These are phyloP conservation scores for Oxytorus armatus DNA, from an alignment of 2,888 invertebrate genomes.

Conservation along the genomic window DNA sequence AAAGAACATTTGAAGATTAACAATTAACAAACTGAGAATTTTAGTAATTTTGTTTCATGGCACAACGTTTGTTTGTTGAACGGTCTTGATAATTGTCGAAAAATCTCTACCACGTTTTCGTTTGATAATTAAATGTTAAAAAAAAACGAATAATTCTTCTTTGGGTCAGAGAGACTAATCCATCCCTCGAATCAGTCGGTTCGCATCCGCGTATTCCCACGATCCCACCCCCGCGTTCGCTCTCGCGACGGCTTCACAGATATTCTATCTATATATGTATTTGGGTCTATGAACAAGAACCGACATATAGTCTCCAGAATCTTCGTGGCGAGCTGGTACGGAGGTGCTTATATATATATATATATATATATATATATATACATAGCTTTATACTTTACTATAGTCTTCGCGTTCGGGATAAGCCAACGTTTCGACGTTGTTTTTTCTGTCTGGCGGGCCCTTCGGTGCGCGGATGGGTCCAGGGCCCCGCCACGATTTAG, in stretches of 20 bases:
- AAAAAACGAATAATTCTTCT: slow-evolving; percentile 38
- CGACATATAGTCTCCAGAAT: slow-evolving; percentile 64
- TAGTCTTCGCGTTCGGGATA: slow-evolving; percentile 70
- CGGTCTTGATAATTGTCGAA: too few relatives aligned
- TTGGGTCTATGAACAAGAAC: slow-evolving; percentile 48
- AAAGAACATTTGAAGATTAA: too few relatives aligned
- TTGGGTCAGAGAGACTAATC: slow-evolving; percentile 51
- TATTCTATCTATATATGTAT: slow-evolving; percentile 14
- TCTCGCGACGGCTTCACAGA: slow-evolving; percentile 59
- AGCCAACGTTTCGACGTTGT: slow-evolving; percentile 83
- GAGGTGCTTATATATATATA: slow-evolving; percentile 16
- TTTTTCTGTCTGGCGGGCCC: slow-evolving; percentile 85
- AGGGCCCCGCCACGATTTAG: slow-evolving; percentile 91
- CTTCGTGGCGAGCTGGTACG: slow-evolving; percentile 37
- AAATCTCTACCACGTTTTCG: too few relatives aligned
- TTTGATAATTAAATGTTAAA: slow-evolving; percentile 8
- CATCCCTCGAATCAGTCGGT: slow-evolving; percentile 74
- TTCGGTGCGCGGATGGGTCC: slow-evolving; percentile 84
- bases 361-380: slow-evolving; percentile 46
- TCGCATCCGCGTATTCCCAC: slow-evolving; percentile 81
- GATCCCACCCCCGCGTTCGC: slow-evolving; percentile 82
- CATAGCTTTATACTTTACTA: too few relatives aligned
- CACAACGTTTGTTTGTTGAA: too few relatives aligned
- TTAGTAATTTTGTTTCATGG: too few relatives aligned
- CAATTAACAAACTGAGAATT: too few relatives aligned